phyloP scores from a whole-genome alignment of 2,797 vertebrate genomes.

The Megalops cyprinoides region DNA sequence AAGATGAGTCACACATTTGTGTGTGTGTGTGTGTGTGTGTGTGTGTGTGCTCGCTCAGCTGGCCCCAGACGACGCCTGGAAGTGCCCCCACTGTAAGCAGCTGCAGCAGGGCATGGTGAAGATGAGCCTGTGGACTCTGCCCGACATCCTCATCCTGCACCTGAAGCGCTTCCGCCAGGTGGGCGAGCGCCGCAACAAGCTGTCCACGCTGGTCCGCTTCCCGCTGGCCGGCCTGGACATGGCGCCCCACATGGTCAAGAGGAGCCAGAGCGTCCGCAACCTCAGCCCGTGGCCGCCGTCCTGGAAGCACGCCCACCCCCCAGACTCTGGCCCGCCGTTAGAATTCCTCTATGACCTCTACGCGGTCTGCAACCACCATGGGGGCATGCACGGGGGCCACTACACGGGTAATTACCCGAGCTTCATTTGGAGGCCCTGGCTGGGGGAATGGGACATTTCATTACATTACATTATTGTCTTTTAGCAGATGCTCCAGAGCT shows the following conservation, averaged over 20 bases:
- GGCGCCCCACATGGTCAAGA: slow-evolving; percentile 87
- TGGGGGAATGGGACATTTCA: too few species aligned
- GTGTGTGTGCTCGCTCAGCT: slow-evolving; percentile 68
- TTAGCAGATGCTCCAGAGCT: too few species aligned
- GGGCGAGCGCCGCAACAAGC: slow-evolving; percentile 86
- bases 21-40: background rate
- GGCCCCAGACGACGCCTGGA: slow-evolving; percentile 90
- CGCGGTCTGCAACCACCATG: slow-evolving; percentile 93
- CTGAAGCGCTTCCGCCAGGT: slow-evolving; percentile 93
- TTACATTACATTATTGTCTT: too few species aligned
- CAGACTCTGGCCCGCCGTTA: slow-evolving; percentile 64
- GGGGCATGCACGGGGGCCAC: slow-evolving; percentile 92
- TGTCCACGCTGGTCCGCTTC: slow-evolving; percentile 86
- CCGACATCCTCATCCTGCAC: slow-evolving; percentile 92
- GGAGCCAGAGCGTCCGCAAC: slow-evolving; percentile 69
- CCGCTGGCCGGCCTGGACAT: slow-evolving; percentile 85
- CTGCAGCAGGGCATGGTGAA: slow-evolving; percentile 90
- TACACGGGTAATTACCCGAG: slow-evolving; percentile 80
- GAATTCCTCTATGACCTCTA: slow-evolving; percentile 90
- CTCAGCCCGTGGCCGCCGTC: slow-evolving; percentile 69
- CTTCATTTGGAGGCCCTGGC: too few species aligned
- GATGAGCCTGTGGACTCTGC: slow-evolving; percentile 92
- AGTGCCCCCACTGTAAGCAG: slow-evolving; percentile 88
- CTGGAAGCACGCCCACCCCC: slow-evolving; percentile 69
- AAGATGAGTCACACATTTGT: background rate